A percentile compares a stretch with the other conserved stretches of the same genome.
Conservation (phyloP, 1,140 invertebrate species). For the Delia radicum region DNA sequence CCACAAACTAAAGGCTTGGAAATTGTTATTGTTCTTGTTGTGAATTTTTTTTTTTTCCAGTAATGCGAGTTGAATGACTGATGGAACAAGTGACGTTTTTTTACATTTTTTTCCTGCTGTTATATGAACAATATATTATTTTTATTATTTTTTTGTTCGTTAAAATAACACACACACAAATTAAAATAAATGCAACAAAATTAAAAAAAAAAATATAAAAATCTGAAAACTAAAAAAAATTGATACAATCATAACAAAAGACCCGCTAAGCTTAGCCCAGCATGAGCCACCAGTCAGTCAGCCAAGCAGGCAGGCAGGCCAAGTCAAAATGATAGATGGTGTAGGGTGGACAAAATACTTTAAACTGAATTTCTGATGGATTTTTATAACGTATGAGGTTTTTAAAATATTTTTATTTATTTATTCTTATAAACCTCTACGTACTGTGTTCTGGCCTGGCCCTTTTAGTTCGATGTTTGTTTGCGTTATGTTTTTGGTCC, state of each 20-base stretch:
- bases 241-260: constrained; percentile 16
- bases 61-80: constrained; percentile 17
- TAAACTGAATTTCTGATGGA: background rate
- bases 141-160: background rate
- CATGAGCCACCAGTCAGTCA: background rate
- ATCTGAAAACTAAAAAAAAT: background rate
- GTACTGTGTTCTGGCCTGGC: too few species aligned
- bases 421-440: background rate
- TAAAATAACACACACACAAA: constrained; percentile 5
- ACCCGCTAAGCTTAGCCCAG: background rate
- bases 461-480: too few species aligned
- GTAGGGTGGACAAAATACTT: constrained; percentile 13
- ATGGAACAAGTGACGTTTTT: constrained; percentile 7
- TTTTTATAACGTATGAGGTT: background rate
- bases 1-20: too few species aligned
- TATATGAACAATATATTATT: too few species aligned
- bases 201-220: background rate
- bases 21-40: too few species aligned
- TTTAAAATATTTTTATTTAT: background rate
- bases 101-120: background rate
- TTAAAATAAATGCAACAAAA: constrained; percentile 22
- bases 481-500: background rate
- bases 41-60: too few species aligned
- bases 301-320: background rate
- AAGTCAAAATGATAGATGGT: background rate